Conservation (phyloP, 2,888 invertebrate genomes). For the Tenthredo amoena region DNA sequence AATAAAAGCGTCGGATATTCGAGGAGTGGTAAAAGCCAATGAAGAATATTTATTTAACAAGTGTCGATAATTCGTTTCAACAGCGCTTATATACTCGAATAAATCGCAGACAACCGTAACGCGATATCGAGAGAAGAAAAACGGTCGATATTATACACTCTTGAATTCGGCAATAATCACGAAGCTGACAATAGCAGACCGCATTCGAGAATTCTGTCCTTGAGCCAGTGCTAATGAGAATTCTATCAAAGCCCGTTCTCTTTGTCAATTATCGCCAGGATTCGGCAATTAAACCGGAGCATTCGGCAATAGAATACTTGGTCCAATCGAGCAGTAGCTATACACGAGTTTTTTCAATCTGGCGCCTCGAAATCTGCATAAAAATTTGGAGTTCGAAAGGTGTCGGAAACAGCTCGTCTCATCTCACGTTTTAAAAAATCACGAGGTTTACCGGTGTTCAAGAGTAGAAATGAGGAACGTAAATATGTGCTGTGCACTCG, state of each 20-base stretch:
- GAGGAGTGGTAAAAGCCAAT: background rate
- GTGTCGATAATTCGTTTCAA: background rate
- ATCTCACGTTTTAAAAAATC: background rate
- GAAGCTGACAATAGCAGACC: background rate
- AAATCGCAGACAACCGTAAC: background rate
- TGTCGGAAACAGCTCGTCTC: background rate
- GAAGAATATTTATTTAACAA: background rate
- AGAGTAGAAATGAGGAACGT: background rate
- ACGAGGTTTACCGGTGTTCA: background rate
- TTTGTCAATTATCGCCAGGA: no score
- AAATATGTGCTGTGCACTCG: conserved; percentile 34
- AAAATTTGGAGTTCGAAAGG: background rate
- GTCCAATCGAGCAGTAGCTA: background rate
- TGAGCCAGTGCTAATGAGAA: background rate
- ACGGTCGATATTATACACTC: background rate
- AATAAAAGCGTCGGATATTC: background rate
- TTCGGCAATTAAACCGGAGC: background rate
- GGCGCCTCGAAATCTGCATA: background rate
- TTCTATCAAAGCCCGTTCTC: background rate
- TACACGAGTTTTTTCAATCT: background rate
- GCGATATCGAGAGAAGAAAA: background rate
- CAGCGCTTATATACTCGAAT: background rate
- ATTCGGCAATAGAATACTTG: background rate
- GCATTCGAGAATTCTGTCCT: background rate
- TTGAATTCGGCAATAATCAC: background rate